These are phyloP conservation scores for Burhinus bistriatus DNA, from an alignment of 2,113 vertebrate species.

Conservation along the genomic window DNA sequence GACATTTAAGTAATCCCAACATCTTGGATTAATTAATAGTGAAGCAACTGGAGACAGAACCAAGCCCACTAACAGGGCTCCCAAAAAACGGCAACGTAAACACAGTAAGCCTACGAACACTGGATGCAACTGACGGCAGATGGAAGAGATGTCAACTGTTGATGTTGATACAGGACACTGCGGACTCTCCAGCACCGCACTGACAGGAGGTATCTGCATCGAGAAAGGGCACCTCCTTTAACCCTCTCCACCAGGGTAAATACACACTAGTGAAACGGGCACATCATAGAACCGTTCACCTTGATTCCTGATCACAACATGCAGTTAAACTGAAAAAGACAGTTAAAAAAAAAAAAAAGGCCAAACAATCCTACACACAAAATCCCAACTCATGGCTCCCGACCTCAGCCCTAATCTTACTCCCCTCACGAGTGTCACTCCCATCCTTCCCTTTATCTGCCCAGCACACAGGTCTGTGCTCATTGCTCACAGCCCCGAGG, in stretches of 20 bases:
- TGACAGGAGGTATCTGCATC: background rate
- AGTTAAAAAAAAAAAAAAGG: background rate
- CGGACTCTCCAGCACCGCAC: background rate
- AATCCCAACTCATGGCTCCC: rapidly evolving
- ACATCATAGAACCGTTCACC: background rate
- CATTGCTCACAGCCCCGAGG: background rate
- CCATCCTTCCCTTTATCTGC: background rate
- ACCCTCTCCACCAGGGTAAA: background rate
- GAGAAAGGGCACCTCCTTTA: background rate
- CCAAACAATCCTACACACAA: background rate
- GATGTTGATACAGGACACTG: background rate
- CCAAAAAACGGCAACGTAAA: background rate
- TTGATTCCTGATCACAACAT: background rate
- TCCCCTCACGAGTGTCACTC: rapidly evolving
- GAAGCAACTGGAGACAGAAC: background rate
- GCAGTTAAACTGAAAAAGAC: background rate
- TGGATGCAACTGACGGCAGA: rapidly evolving
- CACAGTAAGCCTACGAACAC: background rate
- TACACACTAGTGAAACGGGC: background rate
- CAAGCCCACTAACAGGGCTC: background rate
- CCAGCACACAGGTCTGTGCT: background rate
- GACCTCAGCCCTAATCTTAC: background rate
- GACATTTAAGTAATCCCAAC: background rate
- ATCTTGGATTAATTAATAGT: background rate
- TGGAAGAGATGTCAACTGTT: background rate